These are phyloP conservation scores for Dilophus febrilis DNA, from an alignment of 2,888 invertebrate genomes.

Conservation along the genomic window DNA sequence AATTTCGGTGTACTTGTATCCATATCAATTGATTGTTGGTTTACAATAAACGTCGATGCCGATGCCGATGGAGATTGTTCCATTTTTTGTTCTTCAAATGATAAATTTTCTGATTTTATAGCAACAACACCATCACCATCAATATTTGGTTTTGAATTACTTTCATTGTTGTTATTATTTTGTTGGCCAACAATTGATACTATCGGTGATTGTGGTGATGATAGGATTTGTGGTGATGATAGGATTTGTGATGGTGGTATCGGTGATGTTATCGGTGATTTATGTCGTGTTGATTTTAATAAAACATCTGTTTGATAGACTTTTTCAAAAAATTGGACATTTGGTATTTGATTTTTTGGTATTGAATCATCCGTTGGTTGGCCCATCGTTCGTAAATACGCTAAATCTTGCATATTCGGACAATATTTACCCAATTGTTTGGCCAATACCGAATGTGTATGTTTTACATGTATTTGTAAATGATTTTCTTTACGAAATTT, in stretches of 20 bases:
- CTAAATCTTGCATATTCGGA: constrained; percentile 72
- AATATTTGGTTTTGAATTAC: too few species aligned
- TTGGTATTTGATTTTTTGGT: constrained; percentile 29
- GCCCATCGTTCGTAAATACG: constrained; percentile 59
- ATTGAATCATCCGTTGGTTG: constrained; percentile 32
- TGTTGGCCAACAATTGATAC: too few species aligned
- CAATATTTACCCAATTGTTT: constrained; percentile 51
- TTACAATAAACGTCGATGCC: not conserved
- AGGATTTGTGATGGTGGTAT: too few species aligned
- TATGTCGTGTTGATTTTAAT: constrained; percentile 17
- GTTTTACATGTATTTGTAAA: constrained; percentile 85
- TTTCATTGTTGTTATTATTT: too few species aligned
- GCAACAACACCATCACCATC: too few species aligned
- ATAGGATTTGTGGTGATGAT: too few species aligned
- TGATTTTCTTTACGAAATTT: constrained; percentile 81
- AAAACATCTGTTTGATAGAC: constrained; percentile 27
- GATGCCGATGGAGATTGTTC: not conserved
- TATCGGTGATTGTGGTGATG: too few species aligned
- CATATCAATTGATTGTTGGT: not conserved
- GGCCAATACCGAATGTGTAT: constrained; percentile 63
- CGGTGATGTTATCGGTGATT: not conserved
- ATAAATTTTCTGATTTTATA: too few species aligned
- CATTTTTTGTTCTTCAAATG: too few species aligned
- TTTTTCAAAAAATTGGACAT: constrained; percentile 30
- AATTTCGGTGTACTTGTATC: not conserved